Evolutionary conservation across 2,888 invertebrate genomes (phyloP), one percentile per base, ranked within the genome.

Genomic region (Petrolisthes cinctipes): DNA sequence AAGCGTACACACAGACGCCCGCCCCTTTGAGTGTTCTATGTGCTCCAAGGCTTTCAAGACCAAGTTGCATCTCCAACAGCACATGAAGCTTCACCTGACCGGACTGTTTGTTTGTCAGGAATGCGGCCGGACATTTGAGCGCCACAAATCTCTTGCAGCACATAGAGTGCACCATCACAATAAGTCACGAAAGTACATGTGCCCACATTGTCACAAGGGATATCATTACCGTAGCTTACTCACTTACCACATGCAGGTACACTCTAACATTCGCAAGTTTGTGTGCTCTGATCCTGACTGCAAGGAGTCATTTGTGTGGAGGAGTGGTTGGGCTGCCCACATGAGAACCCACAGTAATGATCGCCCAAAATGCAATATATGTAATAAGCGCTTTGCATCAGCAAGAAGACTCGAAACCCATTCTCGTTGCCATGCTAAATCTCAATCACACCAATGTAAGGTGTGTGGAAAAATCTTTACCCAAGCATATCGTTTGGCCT

Each of bases 1-100:
- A 61, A 75, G 68, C 17, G 76, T 75, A 14, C 90, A 90, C 79
- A 83, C 84, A 20, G 81, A 56, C 37, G 78, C n/a, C 6, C 61
- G 89, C 5, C 85, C 82, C 14, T 86, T 81, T 78, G 83, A 86
- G 51, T 90, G 90, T 78, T 82, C 80, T 56, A 71, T 84, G 53
- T 90, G 90, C 71, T 75, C 90, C n/a, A 89, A 86, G 68, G 80
- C 82, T 14, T 90, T 90, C 66, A 89, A 90, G 61, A 87, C 89
- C 4, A 86, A 85, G 57, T 23, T 86, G 23, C 86, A 80, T 20
- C 71, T 90, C 14, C 89, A 89, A 61, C 84, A 85, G n/a, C 90
- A 90, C 73, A 82, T 86, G 51, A 90, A 90, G 73, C 73, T 86
- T 51, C 90, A 90, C n/a, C 37, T 82, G 14, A 85, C 83, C 3